A percentile compares a stretch with the other conserved stretches of the same genome.
Evolutionary conservation across 2,797 vertebrate genomes (phyloP).

Genomic region (Pempheris klunzingeri): DNA sequence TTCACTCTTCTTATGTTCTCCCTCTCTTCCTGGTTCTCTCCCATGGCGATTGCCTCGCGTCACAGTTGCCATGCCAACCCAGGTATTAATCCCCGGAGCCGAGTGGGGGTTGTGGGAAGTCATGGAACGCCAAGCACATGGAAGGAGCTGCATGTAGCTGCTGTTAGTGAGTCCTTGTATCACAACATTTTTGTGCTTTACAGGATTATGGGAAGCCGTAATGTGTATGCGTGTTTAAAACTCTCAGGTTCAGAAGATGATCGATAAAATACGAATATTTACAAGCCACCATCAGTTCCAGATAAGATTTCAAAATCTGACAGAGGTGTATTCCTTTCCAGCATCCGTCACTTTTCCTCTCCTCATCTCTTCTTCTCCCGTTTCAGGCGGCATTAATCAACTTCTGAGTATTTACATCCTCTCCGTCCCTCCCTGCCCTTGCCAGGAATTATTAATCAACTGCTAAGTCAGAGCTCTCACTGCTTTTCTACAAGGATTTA

Average conservation of each 20-base stretch:
- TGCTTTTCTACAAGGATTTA: slow-evolving; percentile 40
- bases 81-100: slow-evolving; percentile 72
- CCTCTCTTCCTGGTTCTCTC: slow-evolving; percentile 66
- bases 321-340: not conserved
- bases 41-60: slow-evolving; percentile 60
- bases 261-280: not conserved
- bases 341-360: not conserved
- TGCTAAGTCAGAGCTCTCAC: not conserved
- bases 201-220: not conserved
- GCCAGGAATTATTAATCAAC: slow-evolving; percentile 33
- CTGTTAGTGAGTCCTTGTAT: not conserved
- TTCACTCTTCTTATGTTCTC: slow-evolving; percentile 11
- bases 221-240: not conserved
- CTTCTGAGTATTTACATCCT: slow-evolving; percentile 21
- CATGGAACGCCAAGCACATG: slow-evolving; percentile 40
- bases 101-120: slow-evolving; percentile 35
- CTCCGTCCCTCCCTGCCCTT: not conserved
- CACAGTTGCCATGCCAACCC: slow-evolving; percentile 77
- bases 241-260: not conserved
- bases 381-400: slow-evolving; percentile 41
- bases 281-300: not conserved
- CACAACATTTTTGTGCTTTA: not conserved
- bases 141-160: slow-evolving; percentile 21
- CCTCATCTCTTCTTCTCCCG: not conserved
- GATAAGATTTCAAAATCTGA: not conserved